A percentile compares a stretch with the other conserved stretches of the same genome.
Evolutionary conservation across 2,797 vertebrate species (phyloP).

Genomic region (Oryzias sinensis): DNA sequence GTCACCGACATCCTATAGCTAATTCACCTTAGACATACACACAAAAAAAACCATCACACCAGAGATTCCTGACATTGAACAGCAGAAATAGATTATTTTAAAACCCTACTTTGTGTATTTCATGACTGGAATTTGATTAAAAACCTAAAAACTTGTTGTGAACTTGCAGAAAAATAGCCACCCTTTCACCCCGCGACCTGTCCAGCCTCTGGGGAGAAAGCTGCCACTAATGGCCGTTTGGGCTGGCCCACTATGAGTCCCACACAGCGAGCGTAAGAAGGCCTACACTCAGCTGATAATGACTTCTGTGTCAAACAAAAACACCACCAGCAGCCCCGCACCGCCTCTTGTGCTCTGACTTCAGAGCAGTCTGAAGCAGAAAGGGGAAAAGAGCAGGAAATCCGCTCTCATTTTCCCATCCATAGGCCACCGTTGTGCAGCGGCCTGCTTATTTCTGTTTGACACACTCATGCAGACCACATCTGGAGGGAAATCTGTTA

Average conservation of each 20-base stretch:
- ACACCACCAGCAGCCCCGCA: conserved; percentile 6
- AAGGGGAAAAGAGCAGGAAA: conserved; percentile 46
- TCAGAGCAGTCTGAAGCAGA: conserved; percentile 33
- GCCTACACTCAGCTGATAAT: conserved; percentile 52
- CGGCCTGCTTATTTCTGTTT: conserved; percentile 48
- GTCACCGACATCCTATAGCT: conserved; percentile 37
- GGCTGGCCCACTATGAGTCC: conserved; percentile 35
- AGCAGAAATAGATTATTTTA: too few species aligned
- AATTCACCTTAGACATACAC: conserved; percentile 13
- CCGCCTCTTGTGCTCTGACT: conserved; percentile 25
- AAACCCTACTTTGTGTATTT: too few species aligned
- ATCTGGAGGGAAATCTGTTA: conserved; percentile 57
- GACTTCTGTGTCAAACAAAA: conserved; percentile 51
- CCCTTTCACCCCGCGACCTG: conserved; percentile 6
- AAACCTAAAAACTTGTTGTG: background rate
- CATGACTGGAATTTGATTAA: background rate
- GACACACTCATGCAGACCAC: conserved; percentile 45
- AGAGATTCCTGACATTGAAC: too few species aligned
- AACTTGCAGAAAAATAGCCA: conserved; percentile 1
- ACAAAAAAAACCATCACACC: too few species aligned
- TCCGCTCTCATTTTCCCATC: conserved; percentile 61
- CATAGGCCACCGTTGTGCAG: conserved; percentile 23
- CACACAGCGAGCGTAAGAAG: conserved; percentile 29
- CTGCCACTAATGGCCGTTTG: conserved; percentile 31
- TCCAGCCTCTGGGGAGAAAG: conserved; percentile 1